A percentile compares a stretch with the other conserved stretches of the same genome.
These are phyloP conservation scores for Ptilodon capucinus DNA, from an alignment of 2,888 invertebrate species.

Conservation along the genomic window DNA sequence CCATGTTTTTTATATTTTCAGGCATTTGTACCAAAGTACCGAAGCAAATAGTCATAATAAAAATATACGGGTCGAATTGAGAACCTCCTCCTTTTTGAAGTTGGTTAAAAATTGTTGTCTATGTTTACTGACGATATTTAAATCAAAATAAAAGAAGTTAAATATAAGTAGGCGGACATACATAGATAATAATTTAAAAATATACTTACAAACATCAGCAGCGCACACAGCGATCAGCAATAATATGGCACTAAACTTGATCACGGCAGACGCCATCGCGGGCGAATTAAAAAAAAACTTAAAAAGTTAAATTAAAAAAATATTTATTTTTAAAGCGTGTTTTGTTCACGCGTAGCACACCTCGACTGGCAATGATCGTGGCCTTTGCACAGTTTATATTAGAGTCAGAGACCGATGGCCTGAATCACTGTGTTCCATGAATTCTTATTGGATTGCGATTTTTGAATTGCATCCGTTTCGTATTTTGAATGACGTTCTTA, in stretches of 20 bases:
- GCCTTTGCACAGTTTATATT: slow-evolving; percentile 70
- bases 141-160: too few species aligned
- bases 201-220: slow-evolving; percentile 71
- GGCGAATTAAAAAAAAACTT: slow-evolving; percentile 42
- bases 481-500: too few species aligned
- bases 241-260: slow-evolving; percentile 74
- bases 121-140: too few species aligned
- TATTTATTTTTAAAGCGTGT: slow-evolving; percentile 45
- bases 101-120: too few species aligned
- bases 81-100: too few species aligned
- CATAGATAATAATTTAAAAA: slow-evolving; percentile 17
- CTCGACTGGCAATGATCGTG: slow-evolving; percentile 70
- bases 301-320: slow-evolving; percentile 30
- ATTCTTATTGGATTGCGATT: slow-evolving; percentile 33
- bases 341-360: slow-evolving; percentile 48
- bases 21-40: neutral
- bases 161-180: too few species aligned
- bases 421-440: slow-evolving; percentile 55
- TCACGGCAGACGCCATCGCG: slow-evolving; percentile 71
- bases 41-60: too few species aligned
- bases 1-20: too few species aligned
- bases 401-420: slow-evolving; percentile 38
- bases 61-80: too few species aligned
- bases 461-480: neutral
- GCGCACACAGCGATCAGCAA: slow-evolving; percentile 59